Base-by-base conservation (phyloP, 2,113 vertebrate species). In the Regulus satrapa region DNA sequence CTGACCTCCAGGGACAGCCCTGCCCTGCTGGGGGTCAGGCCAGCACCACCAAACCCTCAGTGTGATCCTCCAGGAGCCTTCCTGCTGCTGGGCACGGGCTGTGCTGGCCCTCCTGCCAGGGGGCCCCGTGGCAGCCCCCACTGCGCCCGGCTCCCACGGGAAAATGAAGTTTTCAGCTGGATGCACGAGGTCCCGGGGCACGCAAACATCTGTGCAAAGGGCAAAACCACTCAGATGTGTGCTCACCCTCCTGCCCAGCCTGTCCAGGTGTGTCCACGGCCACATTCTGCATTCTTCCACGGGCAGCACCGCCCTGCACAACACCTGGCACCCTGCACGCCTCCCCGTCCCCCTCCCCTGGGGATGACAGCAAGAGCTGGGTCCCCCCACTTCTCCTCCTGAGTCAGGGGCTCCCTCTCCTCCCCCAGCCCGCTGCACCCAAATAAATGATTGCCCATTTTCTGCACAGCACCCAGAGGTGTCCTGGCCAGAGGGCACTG, bases 181-280 rank as follows among this genome's bases (percentile, higher is more conserved):
- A 56, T 10, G 24, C 2, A 3, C 0, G 0, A 84, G 45, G 19
- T 17, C 7, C 51, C 8, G 0, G 62, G 72, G 55, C 51, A 48
- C 41, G 40, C 52, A 79, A 61, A 91, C 4, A 18, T 3, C 58
- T 7, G 14, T 24, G 32, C 52, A 40, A 56, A 68, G 41, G 63
- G 75, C 16, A 74, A 75, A 95, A 14, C 14, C 8, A 10, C 36
- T 21, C 7, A 7, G 24, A 25, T 52, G 20, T 59, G 61, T 48
- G 59, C 2, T 1, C 2, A 11, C 40, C 36, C 43, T 51, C 45
- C 58, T 1, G 2, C 28, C n/a, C 83, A 24, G 36, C 55, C 64
- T 41, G 59, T 31, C 68, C 52, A 13, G 21, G 48, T 32, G 1
- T 43, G 82, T 34, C 74, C 0, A n/a, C n/a, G n/a, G n/a, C n/a